Base-by-base conservation (phyloP, 2,888 invertebrate genomes). In the Polydrusus cervinus region DNA sequence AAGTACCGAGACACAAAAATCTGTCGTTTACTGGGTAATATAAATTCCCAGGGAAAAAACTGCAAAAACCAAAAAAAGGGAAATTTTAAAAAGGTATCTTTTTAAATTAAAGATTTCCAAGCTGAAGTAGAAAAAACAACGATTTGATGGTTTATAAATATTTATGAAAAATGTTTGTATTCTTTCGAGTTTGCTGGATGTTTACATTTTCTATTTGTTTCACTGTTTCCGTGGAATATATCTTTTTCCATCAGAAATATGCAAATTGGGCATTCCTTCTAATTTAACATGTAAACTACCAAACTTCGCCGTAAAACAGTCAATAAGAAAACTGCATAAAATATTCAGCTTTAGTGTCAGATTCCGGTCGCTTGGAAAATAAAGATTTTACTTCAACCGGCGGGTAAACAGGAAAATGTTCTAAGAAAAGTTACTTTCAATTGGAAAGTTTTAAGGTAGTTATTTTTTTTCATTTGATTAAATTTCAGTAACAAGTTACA, bases 201-300 rank as follows among this genome's bases (percentile, higher is more conserved):
- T 53, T 65, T 71, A 57, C 51, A 62, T 70, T 70, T 70, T 70
- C 61, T 51, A 55, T 71, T 71, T 65, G 65, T 71, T 71, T 64
- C 57, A 53, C 75, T 43, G 71, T 62, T 71, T 75, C 71, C 68
- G 68, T 53, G 67, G 55, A 71, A 71, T 71, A 75, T 68, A 71
- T 67, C 71, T 71, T 75, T 75, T 67, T 71, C 75, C 45, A 75
- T 75, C 71, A 53, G 53, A 75, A 67, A 67, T 67, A 75, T 71
- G 71, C 62, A 75, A 75, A 71, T 68, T 75, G 40, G 55, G 34
- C 16, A 30, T 38, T 55, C 65, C 53, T 70, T 60, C 45, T 74
- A 57, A 62, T 74, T 47, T 70, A 60, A 43, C 70, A 74, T 74
- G 65, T 57, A 70, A 74, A 74, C 60, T 74, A 62, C 57, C 73